Conservation (phyloP, 2,113 vertebrate genomes). For the Meles meles region DNA sequence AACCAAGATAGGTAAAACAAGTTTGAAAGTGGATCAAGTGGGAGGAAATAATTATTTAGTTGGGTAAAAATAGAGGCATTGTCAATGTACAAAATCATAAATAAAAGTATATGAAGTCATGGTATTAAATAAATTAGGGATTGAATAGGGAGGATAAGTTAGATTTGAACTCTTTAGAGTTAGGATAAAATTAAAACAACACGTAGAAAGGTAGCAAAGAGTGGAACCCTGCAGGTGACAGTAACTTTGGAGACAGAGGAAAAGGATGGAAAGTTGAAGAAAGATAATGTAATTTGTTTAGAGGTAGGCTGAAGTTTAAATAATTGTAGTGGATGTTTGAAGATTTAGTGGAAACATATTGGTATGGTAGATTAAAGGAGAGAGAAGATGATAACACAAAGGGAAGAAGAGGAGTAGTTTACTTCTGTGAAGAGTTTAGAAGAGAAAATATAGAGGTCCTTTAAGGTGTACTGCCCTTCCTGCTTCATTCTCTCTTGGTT, state of each 20-base stretch:
- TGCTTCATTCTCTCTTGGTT: not conserved
- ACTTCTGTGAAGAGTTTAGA: not conserved
- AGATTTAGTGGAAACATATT: not conserved
- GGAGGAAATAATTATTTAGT: not conserved
- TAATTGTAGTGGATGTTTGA: not conserved
- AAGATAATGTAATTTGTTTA: not conserved
- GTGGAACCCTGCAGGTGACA: not conserved
- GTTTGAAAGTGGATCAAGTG: not conserved
- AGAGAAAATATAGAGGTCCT: not conserved
- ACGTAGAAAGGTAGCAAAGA: not conserved
- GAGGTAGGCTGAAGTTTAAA: not conserved
- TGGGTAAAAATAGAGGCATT: not conserved
- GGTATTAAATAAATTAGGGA: not conserved
- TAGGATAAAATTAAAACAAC: not conserved
- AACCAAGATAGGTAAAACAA: not conserved
- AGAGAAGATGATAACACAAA: not conserved
- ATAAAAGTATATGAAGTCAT: not conserved
- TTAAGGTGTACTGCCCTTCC: not conserved
- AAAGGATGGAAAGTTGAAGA: not conserved
- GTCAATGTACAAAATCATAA: not conserved
- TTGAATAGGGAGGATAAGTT: not conserved
- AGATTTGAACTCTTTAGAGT: not conserved
- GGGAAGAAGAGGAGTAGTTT: not conserved
- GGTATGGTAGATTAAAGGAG: not conserved
- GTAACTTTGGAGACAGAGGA: not conserved